phyloP scores from a whole-genome alignment of 2,888 invertebrate genomes.

The Napeogenes inachia region DNA sequence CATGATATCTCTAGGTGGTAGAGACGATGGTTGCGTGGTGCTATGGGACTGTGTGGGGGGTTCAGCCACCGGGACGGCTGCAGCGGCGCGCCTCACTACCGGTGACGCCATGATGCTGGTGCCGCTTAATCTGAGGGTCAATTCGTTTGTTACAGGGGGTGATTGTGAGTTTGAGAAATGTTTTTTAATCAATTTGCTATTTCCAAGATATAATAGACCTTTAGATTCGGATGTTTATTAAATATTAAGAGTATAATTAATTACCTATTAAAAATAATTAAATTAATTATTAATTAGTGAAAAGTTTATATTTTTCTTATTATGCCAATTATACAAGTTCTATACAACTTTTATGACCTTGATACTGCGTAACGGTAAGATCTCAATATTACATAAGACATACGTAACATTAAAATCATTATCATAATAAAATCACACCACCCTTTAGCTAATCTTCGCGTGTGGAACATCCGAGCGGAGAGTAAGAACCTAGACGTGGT shows the following conservation, averaged over 20 bases:
- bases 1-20: slow-evolving; percentile 90
- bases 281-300: no score
- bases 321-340: no score
- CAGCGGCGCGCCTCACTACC: slow-evolving; percentile 81
- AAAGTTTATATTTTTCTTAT: no score
- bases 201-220: no score
- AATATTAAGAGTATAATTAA: no score
- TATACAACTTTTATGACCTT: no score
- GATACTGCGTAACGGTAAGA: no score
- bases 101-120: slow-evolving; percentile 82
- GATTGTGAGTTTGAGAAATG: slow-evolving; percentile 69
- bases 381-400: no score
- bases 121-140: slow-evolving; percentile 74
- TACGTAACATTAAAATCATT: no score
- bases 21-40: slow-evolving; percentile 92
- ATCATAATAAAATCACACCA: background rate
- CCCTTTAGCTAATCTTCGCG: slow-evolving; percentile 78
- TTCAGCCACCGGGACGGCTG: slow-evolving; percentile 79
- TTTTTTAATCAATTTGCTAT: background rate
- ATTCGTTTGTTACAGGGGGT: slow-evolving; percentile 85
- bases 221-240: no score
- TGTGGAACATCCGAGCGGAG: slow-evolving; percentile 85
- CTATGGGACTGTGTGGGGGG: slow-evolving; percentile 86
- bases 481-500: slow-evolving; percentile 83
- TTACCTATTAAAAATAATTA: no score